Evolutionary conservation across 2,113 vertebrate species (phyloP), one percentile per base, ranked within the genome.

Genomic region (Eulacestoma nigropectus): DNA sequence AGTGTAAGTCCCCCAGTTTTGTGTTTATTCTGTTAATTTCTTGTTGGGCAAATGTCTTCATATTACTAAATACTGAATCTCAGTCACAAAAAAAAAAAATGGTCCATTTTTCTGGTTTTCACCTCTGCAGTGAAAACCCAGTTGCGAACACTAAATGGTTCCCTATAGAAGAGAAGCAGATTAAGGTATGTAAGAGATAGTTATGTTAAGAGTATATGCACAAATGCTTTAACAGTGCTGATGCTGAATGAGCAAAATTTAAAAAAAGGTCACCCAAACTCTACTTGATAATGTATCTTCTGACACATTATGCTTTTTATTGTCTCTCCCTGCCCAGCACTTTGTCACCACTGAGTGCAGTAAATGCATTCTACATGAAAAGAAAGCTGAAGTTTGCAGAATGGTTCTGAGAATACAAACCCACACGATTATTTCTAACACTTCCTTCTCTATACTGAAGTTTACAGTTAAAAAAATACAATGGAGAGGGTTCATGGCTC

Each of bases 1-100:
- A 12, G 13, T 86, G 35, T 23, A 59, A 65, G 46, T 62, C 32
- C 56, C 50, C 27, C n/a, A 67, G 56, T 83, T 92, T 84, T 87
- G n/a, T 85, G 35, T 87, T 97, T 93, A 65, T 82, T 79, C 47
- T 68, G 18, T 78, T 92, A 39, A 49, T 92, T 78, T 90, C 60
- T 91, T 72, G n/a, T 26, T 72, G 64, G 57, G 18, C 32, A 93
- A 79, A 82, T 7, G 1, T 72, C 83, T 84, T 95, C 16, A 10
- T 50, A 15, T 68, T 81, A 44, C 29, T 90, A 67, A 95, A 39
- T 77, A 39, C 6, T 62, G 50, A 56, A 37, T 76, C 25, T 85
- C 33, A n/a, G 29, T 41, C 26, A 47, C 30, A 12, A 35, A 70
- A 70, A 90, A 68, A 47, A 32, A 65, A 5, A 29, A 42, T 16